Evolutionary conservation across 2,113 vertebrate genomes (phyloP), one percentile per base, ranked within the genome.

Genomic region (Eptesicus fuscus): DNA sequence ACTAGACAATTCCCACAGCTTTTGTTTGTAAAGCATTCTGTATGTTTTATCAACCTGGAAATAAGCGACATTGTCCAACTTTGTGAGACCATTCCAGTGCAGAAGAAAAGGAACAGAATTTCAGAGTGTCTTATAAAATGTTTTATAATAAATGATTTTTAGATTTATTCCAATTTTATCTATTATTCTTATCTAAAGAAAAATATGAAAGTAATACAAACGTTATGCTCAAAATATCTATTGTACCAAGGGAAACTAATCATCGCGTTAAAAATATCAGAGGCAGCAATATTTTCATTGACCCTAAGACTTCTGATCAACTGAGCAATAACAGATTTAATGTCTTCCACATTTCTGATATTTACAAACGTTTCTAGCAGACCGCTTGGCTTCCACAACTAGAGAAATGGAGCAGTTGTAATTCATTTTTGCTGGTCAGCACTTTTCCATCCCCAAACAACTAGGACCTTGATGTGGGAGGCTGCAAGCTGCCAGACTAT

Each of bases 401-500:
- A n/a, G 44, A 73, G 56, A 67, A 47, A 92, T 0, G 61, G 5
- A 61, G 78, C 13, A 30, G 47, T 9, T 35, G 22, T 71, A 42
- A 91, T 83, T 96, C 74, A 83, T 74, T 95, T 91, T 83, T 91
- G 71, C 53, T 23, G 20, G n/a, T 88, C 73, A 94, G 83, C 18
- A 35, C 49, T 69, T 73, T 94, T 85, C 56, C 53, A 83, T 92
- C 71, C 63, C 79, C 47, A 95, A 65, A 87, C 35, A 74, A 32
- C 32, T 67, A 78, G 40, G 42, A n/a, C 37, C 4, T 32, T 4
- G 49, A 35, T 44, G 61, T 69, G 70, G 56, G 44, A 73, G 84
- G 35, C 7, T 16, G 49, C 67, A 47, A 77, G 49, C 10, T 44
- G 35, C 73, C 14, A 14, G 82, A 35, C 18, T 20, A 10, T 82